These are phyloP conservation scores for Marmota monax DNA, from an alignment of 2,113 vertebrate species.

Conservation along the genomic window DNA sequence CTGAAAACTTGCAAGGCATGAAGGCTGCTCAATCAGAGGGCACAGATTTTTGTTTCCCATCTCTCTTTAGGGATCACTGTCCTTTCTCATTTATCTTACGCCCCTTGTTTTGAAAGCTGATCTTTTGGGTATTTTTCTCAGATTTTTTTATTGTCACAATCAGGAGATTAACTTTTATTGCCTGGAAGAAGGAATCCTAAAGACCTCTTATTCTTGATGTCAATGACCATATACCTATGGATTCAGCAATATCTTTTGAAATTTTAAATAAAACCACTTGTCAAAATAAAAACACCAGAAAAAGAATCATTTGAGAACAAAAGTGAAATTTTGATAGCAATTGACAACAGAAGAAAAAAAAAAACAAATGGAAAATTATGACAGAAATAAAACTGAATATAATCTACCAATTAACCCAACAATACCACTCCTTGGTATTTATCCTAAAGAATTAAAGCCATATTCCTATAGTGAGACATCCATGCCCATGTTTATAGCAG, in stretches of 20 bases:
- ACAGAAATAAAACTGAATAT: neutral
- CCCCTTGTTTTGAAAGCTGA: neutral
- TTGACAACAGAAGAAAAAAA: neutral
- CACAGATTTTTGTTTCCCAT: neutral
- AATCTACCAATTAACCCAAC: neutral
- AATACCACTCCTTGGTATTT: no score
- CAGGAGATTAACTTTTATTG: neutral
- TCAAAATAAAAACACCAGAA: neutral
- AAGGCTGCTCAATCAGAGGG: neutral
- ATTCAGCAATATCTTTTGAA: neutral
- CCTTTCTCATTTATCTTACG: neutral
- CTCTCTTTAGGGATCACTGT: neutral
- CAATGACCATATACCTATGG: neutral
- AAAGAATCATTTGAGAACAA: neutral
- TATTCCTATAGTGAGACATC: no score
- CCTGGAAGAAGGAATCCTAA: neutral
- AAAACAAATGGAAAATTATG: neutral
- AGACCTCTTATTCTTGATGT: neutral
- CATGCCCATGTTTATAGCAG: no score
- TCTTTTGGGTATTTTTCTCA: neutral
- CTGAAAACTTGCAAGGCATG: neutral
- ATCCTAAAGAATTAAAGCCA: no score
- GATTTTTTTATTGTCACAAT: neutral
- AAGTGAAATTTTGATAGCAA: neutral
- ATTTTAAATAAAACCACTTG: slow-evolving; percentile 16